phyloP scores from a whole-genome alignment of 2,888 invertebrate genomes.

The Hypselothyrea guttata region DNA sequence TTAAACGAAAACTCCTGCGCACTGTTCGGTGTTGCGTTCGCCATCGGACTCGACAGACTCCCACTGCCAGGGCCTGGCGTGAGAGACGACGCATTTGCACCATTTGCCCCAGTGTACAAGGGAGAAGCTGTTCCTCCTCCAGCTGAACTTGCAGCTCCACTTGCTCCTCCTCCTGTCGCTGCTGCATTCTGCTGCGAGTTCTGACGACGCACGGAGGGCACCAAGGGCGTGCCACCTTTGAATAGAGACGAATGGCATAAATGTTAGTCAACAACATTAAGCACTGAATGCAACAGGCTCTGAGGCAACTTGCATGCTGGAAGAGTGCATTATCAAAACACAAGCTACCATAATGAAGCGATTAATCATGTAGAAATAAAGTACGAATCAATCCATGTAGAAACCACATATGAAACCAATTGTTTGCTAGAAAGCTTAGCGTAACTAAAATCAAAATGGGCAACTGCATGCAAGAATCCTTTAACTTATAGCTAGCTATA shows the following conservation, averaged over 20 bases:
- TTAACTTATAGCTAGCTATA: constrained; percentile 1
- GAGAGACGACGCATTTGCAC: constrained; percentile 33
- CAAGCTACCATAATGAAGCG: constrained; percentile 51
- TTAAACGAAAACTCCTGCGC: constrained; percentile 88
- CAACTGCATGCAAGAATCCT: constrained; percentile 53
- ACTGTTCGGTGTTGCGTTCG: constrained; percentile 64
- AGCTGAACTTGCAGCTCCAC: not conserved
- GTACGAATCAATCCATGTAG: constrained; percentile 43
- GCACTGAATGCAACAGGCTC: constrained; percentile 19
- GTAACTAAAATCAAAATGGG: constrained; percentile 21
- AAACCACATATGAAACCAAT: constrained; percentile 30
- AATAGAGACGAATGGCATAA: constrained; percentile 28
- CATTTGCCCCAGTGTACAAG: constrained; percentile 35
- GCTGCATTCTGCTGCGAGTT: constrained; percentile 51
- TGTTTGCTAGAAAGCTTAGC: constrained; percentile 9
- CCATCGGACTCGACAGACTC: constrained; percentile 65
- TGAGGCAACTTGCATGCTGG: constrained; percentile 50
- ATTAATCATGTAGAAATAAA: constrained; percentile 35
- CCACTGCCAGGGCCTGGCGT: constrained; percentile 63
- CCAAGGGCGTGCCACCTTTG: constrained; percentile 84
- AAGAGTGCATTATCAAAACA: constrained; percentile 47
- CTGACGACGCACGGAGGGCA: constrained; percentile 80
- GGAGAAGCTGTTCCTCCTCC: constrained; percentile 35
- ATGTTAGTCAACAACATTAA: constrained; percentile 27
- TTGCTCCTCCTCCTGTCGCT: constrained; percentile 13